Conservation (phyloP, 2,113 vertebrate genomes). For the Bombycilla garrulus region DNA sequence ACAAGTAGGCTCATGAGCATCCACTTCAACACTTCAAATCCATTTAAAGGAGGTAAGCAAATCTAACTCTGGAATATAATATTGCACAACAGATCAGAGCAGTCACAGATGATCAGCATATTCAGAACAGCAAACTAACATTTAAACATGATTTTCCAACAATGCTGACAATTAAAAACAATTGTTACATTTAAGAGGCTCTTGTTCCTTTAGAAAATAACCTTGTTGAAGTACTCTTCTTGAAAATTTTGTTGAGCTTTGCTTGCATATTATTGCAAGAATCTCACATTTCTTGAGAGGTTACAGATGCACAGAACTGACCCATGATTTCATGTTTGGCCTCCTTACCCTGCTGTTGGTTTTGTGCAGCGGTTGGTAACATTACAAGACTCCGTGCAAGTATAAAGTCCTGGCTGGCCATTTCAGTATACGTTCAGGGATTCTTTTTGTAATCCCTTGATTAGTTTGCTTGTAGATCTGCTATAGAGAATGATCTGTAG, state of each 20-base stretch:
- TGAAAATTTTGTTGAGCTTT: not conserved
- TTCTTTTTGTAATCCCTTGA: not conserved
- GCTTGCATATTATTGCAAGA: not conserved
- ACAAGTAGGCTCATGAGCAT: not conserved
- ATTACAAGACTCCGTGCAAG: not conserved
- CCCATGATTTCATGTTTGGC: rapidly evolving
- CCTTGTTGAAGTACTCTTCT: not conserved
- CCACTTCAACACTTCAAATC: not conserved
- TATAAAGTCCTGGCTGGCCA: not conserved
- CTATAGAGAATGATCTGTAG: not conserved
- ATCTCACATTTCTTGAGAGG: not conserved
- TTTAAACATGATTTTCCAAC: not conserved
- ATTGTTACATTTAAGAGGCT: not conserved
- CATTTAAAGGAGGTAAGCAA: not conserved
- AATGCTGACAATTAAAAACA: not conserved
- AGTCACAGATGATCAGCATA: not conserved
- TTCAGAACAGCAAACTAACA: not conserved
- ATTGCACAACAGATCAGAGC: not conserved
- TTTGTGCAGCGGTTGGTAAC: not conserved
- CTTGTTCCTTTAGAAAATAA: not conserved
- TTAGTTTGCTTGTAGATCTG: not conserved
- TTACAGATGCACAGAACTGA: not conserved
- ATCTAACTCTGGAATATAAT: not conserved
- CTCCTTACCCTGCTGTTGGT: not conserved
- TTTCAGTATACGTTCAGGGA: not conserved